Evolutionary conservation across 2,888 invertebrate species (phyloP), one percentile per base, ranked within the genome.

Genomic region (Cephus pygmeus): DNA sequence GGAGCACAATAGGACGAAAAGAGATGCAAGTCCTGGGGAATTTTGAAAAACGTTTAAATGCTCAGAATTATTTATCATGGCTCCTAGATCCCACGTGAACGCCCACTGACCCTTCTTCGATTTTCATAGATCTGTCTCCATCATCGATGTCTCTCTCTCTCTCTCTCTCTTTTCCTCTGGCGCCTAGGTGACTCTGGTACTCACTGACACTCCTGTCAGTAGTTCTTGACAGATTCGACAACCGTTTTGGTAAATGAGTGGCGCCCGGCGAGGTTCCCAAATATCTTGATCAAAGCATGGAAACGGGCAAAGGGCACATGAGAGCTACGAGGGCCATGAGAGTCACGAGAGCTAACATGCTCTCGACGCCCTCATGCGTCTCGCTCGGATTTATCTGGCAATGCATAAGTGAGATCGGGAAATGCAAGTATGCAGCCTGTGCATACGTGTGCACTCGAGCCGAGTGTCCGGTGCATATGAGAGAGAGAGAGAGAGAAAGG

Each of bases 311-410:
- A 56, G 56, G 56, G 56, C 23, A 56, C 56, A 56, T 56, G 56
- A 56, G 23, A 56, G 56, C 23, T 56, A 56, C 56, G 2, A 56
- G 23, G 56, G 56, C 56, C 23, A 56, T 56, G 56, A 56, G 56
- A 56, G 56, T 56, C 56, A 56, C 56, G 56, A 56, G 56, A 56
- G 56, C 23, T 56, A 56, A 56, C 56, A 23, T 56, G 56, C 56
- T 56, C 23, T 56, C 56, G 9, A 56, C 23, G 23, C 9, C 23
- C 23, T 15, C 56, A 56, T 34, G 69, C 34, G 36, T 75, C 77
- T 75, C 73, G 76, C 76, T 80, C 71, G 89, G 89, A 90, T 90
- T 90, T 90, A 91, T 90, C 89, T 86, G 87, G 81, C 89, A 87
- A 88, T 89, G 88, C 86, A 84, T 81, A 83, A 77, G 81, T 77